Conservation (phyloP, 1,140 invertebrate species). For the Drosophila parabipectinata region DNA sequence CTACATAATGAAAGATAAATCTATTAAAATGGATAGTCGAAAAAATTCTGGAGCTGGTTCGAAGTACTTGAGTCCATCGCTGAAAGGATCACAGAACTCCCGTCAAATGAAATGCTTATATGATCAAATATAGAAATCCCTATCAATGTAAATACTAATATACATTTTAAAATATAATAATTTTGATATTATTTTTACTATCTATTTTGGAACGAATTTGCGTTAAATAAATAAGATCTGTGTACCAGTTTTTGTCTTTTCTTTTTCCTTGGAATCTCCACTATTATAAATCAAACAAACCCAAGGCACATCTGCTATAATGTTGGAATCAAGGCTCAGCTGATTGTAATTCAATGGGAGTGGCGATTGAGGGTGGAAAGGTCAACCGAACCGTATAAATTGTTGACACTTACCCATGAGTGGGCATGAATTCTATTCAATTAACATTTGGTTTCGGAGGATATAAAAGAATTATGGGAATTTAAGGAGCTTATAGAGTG, state of each 20-base stretch:
- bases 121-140: constrained; percentile 62
- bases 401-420: constrained; percentile 17
- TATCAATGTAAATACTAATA: constrained; percentile 57
- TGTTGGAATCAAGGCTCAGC: constrained; percentile 17
- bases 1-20: constrained; percentile 74
- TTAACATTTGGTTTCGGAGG: constrained; percentile 5
- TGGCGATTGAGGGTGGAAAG: constrained; percentile 32
- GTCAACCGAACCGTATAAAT: constrained; percentile 20
- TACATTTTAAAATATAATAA: constrained; percentile 50
- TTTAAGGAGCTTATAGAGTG: neutral
- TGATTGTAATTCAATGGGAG: constrained; percentile 24
- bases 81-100: constrained; percentile 43
- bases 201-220: constrained; percentile 52
- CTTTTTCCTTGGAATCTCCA: constrained; percentile 1
- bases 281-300: neutral
- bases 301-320: neutral
- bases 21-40: constrained; percentile 57
- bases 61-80: constrained; percentile 46
- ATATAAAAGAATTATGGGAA: neutral
- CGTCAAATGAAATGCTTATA: constrained; percentile 72
- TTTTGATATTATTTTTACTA: constrained; percentile 59
- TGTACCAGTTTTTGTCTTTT: constrained; percentile 16
- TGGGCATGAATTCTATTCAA: constrained; percentile 2
- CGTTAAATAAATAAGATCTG: constrained; percentile 59
- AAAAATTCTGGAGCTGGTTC: constrained; percentile 43